A percentile compares a stretch with the other conserved stretches of the same genome.
Evolutionary conservation across 2,113 vertebrate species (phyloP).

Genomic region (Pituophis catenifer): DNA sequence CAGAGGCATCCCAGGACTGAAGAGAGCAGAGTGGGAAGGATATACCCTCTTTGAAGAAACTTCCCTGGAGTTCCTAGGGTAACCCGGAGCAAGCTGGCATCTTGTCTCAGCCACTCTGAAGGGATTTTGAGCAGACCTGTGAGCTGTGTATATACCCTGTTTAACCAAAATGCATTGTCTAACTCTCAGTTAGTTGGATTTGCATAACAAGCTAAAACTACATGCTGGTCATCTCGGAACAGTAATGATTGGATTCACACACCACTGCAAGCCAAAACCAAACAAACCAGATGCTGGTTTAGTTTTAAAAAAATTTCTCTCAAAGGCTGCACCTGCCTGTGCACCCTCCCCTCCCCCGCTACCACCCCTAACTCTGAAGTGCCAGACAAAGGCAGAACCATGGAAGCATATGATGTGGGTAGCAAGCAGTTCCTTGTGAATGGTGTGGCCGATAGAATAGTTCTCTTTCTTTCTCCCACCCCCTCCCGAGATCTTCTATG

Average conservation of each 20-base stretch:
- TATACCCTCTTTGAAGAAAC: background rate
- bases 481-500: background rate
- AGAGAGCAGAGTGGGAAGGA: background rate
- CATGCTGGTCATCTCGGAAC: background rate
- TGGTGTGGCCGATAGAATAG: background rate
- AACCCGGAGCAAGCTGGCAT: background rate
- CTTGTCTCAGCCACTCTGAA: background rate
- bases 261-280: background rate
- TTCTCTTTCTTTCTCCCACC: background rate
- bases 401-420: background rate
- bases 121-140: background rate
- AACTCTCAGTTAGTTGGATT: background rate
- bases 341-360: background rate
- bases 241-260: background rate
- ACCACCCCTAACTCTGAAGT: background rate
- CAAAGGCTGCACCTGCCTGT: background rate
- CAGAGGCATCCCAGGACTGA: background rate
- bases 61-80: background rate
- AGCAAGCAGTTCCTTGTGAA: background rate
- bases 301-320: background rate
- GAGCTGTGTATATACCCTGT: background rate
- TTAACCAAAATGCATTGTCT: background rate
- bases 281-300: background rate
- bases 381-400: background rate
- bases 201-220: background rate